A percentile compares a stretch with the other conserved stretches of the same genome.
Conservation (phyloP, 2,888 invertebrate species). For the Xestoiulus laeticollis region DNA sequence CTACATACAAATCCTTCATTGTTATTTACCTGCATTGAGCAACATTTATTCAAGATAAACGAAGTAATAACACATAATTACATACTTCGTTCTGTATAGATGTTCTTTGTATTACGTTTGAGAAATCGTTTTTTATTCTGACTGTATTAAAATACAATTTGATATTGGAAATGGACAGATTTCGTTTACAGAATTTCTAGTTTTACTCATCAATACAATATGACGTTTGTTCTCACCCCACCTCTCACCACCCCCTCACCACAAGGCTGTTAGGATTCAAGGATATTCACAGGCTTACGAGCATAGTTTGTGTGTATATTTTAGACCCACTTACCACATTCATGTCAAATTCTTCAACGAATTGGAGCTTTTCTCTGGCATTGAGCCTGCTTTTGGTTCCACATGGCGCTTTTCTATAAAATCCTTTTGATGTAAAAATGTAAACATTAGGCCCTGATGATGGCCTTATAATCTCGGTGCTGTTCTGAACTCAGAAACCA, state of each 20-base stretch:
- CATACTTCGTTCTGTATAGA: too few relatives aligned
- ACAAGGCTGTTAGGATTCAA: not conserved
- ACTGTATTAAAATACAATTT: not conserved
- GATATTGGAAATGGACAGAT: not conserved
- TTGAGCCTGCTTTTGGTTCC: conserved; percentile 13
- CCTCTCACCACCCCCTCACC: not conserved
- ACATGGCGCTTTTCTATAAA: conserved; percentile 11
- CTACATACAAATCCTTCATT: too few relatives aligned
- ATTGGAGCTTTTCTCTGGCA: conserved; percentile 9
- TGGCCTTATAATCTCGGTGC: not conserved
- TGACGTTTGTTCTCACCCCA: not conserved
- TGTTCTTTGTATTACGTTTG: too few relatives aligned
- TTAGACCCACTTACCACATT: conserved; percentile 28
- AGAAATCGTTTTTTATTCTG: too few relatives aligned
- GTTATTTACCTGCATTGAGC: too few relatives aligned
- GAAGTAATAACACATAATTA: too few relatives aligned
- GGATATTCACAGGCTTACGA: not conserved
- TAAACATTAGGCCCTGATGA: conserved; percentile 4
- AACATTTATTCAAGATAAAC: too few relatives aligned
- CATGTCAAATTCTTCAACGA: conserved; percentile 24
- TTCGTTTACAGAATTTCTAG: not conserved
- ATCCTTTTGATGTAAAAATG: conserved; percentile 6
- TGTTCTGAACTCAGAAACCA: not conserved
- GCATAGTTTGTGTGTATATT: not conserved
- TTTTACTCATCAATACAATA: conserved; percentile 19